Conservation (phyloP, 2,888 invertebrate species). For the Nasonovia ribisnigri region DNA sequence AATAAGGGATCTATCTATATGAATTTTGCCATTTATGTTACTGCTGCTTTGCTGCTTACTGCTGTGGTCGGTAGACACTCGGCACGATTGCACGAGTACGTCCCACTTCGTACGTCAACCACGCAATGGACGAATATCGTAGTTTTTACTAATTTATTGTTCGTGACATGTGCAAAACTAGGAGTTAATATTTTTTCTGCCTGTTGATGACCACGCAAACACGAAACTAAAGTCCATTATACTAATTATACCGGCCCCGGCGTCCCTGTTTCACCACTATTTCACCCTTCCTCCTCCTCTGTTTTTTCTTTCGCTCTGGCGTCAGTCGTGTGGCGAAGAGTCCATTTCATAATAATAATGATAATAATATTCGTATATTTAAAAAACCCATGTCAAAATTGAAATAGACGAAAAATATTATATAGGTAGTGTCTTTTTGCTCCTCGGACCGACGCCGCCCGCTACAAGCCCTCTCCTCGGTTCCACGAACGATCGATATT, state of each 20-base stretch:
- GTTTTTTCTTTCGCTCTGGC: neutral
- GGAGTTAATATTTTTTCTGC: slow-evolving; percentile 17
- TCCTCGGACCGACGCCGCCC: neutral
- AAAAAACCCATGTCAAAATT: neutral
- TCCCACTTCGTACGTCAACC: neutral
- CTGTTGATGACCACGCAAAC: slow-evolving; percentile 30
- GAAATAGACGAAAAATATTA: neutral
- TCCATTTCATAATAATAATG: neutral
- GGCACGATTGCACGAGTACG: neutral
- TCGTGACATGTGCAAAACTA: neutral
- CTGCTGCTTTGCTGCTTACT: neutral
- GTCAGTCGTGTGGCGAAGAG: neutral
- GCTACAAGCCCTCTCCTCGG: too few relatives aligned
- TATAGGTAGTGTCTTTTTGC: neutral
- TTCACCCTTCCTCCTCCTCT: neutral
- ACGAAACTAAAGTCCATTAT: slow-evolving; percentile 39
- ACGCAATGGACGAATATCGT: neutral
- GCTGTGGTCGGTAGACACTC: neutral
- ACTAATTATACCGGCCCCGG: slow-evolving; percentile 32
- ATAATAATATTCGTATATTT: neutral
- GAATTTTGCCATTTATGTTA: too few relatives aligned
- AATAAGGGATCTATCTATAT: neutral
- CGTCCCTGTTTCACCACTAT: neutral
- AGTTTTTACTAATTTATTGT: neutral
- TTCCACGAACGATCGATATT: neutral